Evolutionary conservation across 2,888 invertebrate species (phyloP), one percentile per base, ranked within the genome.

Genomic region (Tenthredo distinguenda): DNA sequence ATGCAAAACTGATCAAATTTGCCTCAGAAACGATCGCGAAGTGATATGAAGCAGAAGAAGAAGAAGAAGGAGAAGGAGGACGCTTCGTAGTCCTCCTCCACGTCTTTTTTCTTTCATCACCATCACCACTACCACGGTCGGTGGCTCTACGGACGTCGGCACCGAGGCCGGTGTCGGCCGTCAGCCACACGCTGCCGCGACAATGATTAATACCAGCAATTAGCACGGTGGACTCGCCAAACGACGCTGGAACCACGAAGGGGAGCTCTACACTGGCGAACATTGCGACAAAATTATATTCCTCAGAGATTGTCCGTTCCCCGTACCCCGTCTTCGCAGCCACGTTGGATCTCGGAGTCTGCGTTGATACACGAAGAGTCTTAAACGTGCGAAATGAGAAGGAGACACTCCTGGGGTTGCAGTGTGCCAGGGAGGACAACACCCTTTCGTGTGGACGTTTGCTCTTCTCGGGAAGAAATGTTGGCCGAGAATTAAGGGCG

Each of bases 141-240:
- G 72, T 55, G 77, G 77, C 37, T 40, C 37, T 62, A 77, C 81
- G 81, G 62, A 81, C 68, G 83, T 34, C 68, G 71, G 34, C 26
- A 62, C 83, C 83, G 83, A 68, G 68, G 83, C 68, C 68, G 71
- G 83, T 83, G 83, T 83, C 47, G 83, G 68, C 83, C 83, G 83
- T 83, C 83, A 83, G 68, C 68, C 47, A 40, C 83, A 83, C 71
- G 83, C 83, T 83, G 83, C 83, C 34, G 83, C 83, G 83, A 83
- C 83, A 83, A 83, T 83, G 83, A 83, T 83, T 83, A 83, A 83
- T 83, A 83, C 83, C 65, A 83, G 83, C 83, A 83, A 83, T 83
- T 83, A 83, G 83, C 83, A 71, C 83, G 47, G 83, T 68, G 83
- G 83, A 83, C 65, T 83, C 47, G 83, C 83, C 31, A 83, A 83